Conservation (phyloP, 1,140 invertebrate species). For the Oryctes rhinoceros region DNA sequence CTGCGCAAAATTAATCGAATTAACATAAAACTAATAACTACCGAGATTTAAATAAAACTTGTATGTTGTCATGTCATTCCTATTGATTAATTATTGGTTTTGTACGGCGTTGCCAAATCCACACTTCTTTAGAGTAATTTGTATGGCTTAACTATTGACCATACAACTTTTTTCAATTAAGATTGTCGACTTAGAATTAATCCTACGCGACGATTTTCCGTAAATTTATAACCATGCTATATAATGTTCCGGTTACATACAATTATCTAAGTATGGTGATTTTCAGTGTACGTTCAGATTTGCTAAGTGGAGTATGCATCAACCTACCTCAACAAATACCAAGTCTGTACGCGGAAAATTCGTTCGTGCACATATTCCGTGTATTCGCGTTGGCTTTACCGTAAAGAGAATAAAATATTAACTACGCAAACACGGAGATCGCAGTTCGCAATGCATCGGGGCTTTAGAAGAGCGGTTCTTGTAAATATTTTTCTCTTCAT, state of each 20-base stretch:
- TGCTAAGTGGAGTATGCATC: neutral
- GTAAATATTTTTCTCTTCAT: constrained; percentile 39
- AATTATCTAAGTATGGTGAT: neutral
- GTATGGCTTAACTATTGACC: too few relatives aligned
- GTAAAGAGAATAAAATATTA: constrained; percentile 41
- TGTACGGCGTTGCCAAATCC: too few relatives aligned
- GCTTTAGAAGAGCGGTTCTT: constrained; percentile 34
- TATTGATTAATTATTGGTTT: too few relatives aligned
- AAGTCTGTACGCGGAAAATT: constrained; percentile 16
- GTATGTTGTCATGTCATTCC: too few relatives aligned
- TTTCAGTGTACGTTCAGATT: neutral
- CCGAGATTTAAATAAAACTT: too few relatives aligned
- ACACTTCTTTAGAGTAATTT: too few relatives aligned
- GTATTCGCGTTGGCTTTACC: constrained; percentile 4
- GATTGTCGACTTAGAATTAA: too few relatives aligned
- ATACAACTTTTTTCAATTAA: too few relatives aligned
- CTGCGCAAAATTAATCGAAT: too few relatives aligned
- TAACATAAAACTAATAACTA: too few relatives aligned
- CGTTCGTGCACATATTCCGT: neutral
- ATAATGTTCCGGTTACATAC: neutral
- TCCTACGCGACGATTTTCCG: too few relatives aligned
- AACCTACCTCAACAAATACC: neutral
- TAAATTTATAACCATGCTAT: too few relatives aligned
- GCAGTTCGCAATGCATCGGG: constrained; percentile 27
- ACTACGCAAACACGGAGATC: constrained; percentile 31